phyloP scores from a whole-genome alignment of 92 coral and sea anemone genomes.

The Diadumene lineata region DNA sequence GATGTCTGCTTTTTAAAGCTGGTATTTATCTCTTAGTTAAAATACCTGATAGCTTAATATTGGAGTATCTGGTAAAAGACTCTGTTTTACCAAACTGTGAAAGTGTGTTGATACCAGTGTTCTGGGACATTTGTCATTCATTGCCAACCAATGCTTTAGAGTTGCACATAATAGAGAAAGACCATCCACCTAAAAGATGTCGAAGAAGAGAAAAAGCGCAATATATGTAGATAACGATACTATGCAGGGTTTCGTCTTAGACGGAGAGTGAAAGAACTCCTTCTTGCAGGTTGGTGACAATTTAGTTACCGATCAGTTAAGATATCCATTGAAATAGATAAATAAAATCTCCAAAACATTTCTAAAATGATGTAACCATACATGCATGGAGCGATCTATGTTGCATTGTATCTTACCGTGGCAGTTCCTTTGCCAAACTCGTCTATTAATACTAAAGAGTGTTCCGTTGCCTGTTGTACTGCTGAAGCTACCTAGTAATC shows the following conservation, averaged over 20 bases:
- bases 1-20: no score
- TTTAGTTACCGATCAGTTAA: no score
- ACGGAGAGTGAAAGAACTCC: no score
- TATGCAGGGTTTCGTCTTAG: no score
- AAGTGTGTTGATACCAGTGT: slow-evolving; percentile 90
- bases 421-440: slow-evolving; percentile 99
- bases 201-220: not conserved
- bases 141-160: slow-evolving; percentile 80
- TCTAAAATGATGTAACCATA: not conserved
- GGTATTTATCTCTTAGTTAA: no score
- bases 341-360: no score
- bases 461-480: slow-evolving; percentile 81
- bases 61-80: slow-evolving; percentile 75
- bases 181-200: slow-evolving; percentile 98
- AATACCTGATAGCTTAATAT: slow-evolving; percentile 84
- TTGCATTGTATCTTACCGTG: slow-evolving; percentile 56
- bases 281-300: no score
- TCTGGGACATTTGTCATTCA: slow-evolving; percentile 77
- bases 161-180: slow-evolving; percentile 87
- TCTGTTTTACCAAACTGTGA: slow-evolving; percentile 90
- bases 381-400: not conserved
- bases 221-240: not conserved
- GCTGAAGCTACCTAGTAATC: slow-evolving; percentile 81
- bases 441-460: slow-evolving; percentile 90
- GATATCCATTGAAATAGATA: no score